Evolutionary conservation across 2,113 vertebrate genomes (phyloP).

Genomic region (Polypterus bichir): DNA sequence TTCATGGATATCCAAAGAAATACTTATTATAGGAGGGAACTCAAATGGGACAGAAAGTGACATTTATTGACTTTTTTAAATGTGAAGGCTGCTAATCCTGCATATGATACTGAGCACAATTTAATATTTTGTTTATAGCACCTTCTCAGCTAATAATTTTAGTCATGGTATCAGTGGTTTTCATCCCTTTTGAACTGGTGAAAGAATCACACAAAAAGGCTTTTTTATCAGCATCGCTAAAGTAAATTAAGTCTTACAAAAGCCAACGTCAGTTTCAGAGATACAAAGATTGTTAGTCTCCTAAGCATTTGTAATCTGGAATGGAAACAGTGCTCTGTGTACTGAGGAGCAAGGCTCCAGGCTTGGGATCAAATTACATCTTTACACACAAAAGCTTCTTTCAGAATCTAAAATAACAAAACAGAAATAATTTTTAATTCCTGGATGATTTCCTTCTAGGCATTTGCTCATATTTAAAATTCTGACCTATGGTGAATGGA

Average conservation of each 20-base stretch:
- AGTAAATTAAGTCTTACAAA: conserved; percentile 44
- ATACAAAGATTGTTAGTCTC: conserved; percentile 43
- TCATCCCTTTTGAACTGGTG: conserved; percentile 29
- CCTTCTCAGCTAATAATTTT: conserved; percentile 33
- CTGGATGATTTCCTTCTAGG: conserved; percentile 35
- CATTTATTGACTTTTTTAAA: conserved; percentile 61
- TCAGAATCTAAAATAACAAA: conserved; percentile 54
- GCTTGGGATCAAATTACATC: conserved; percentile 44
- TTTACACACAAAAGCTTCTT: conserved; percentile 64
- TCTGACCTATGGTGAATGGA: conserved; percentile 29
- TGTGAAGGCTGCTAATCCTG: conserved; percentile 6
- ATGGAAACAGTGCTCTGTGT: conserved; percentile 43
- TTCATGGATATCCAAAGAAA: conserved; percentile 66
- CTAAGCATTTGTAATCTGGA: conserved; percentile 37
- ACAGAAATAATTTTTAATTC: conserved; percentile 46
- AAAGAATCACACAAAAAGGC: conserved; percentile 30
- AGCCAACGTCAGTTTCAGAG: conserved; percentile 40
- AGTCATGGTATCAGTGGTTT: conserved; percentile 7
- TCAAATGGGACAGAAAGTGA: conserved; percentile 63
- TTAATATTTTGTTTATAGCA: conserved; percentile 37
- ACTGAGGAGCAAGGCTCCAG: conserved; percentile 48
- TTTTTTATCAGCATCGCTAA: conserved; percentile 40
- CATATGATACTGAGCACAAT: conserved; percentile 48
- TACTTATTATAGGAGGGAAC: conserved; percentile 56
- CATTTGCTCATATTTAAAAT: conserved; percentile 48